Evolutionary conservation across 2,888 invertebrate genomes (phyloP), one percentile per base, ranked within the genome.

Genomic region (Helobdella robusta): DNA sequence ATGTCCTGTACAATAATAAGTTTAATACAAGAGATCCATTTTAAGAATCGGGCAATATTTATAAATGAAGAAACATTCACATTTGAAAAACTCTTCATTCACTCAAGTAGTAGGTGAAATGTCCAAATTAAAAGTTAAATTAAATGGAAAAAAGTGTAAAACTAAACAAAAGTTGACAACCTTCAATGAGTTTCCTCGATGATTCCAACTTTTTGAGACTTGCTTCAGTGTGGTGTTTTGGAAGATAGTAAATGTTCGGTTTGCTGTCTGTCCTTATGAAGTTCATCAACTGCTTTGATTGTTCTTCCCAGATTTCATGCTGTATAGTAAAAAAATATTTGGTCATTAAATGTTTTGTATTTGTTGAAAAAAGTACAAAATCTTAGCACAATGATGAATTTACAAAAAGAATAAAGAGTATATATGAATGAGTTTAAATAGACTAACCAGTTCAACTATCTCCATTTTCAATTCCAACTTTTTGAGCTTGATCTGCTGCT

Each of bases 401-500:
- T 8, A 15, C 6, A 35, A 36, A 30, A 32, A 32, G 2, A n/a
- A n/a, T n/a, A n/a, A n/a, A n/a, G n/a, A n/a, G n/a, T n/a, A n/a
- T n/a, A n/a, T n/a, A n/a, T n/a, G n/a, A n/a, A n/a, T n/a, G n/a
- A n/a, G n/a, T n/a, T n/a, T n/a, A 63, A 25, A 32, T 5, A 30
- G 30, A 71, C 77, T 74, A 72, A 90, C 92, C 80, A 91, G 89
- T 72, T 87, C 86, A 70, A 91, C 87, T 6, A 91, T 83, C 46
- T 85, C 85, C 85, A 94, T 88, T 81, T 95, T 94, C 67, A 88
- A 85, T 79, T 95, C 93, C 46, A 97, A 82, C 64, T 88, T 86
- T 74, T 87, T 86, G 66, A 97, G 89, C 77, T 91, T 89, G 0
- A 87, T 85, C 77, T 94, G 89, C 77, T 92, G 89, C 71, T 87